phyloP scores from a whole-genome alignment of 1,140 invertebrate genomes.

The Proctacanthus coquilletti region DNA sequence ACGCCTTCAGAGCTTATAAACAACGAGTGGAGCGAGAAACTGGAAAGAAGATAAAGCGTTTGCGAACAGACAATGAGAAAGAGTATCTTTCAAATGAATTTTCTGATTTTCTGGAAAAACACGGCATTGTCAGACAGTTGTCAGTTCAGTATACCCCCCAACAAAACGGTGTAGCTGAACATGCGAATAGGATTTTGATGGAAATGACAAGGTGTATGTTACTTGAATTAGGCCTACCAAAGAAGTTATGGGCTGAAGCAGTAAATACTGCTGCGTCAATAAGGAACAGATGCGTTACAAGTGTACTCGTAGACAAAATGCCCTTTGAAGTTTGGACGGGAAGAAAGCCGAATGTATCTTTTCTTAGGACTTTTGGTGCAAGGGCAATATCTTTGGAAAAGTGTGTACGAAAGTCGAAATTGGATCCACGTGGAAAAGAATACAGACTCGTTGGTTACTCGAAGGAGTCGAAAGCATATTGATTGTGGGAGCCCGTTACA shows the following conservation, averaged over 20 bases:
- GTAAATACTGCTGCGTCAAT: conserved; percentile 1
- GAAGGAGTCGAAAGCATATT: conserved; percentile 4
- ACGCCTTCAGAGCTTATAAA: conserved; percentile 1
- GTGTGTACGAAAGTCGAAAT: not conserved
- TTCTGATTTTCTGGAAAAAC: not conserved
- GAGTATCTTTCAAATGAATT: not conserved
- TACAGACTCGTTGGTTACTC: conserved; percentile 2
- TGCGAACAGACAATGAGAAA: conserved; percentile 2
- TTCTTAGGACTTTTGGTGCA: not conserved
- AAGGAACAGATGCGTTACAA: conserved; percentile 2
- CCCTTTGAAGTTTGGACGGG: not conserved
- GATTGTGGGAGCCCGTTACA: conserved; percentile 1
- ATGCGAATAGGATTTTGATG: conserved; percentile 1
- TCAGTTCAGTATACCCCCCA: not conserved
- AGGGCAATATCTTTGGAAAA: not conserved
- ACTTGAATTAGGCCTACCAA: conserved; percentile 1
- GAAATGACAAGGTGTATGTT: conserved; percentile 4
- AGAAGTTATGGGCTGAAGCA: conserved; percentile 5
- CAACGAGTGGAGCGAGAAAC: not conserved
- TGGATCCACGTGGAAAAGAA: not conserved
- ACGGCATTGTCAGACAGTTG: not conserved
- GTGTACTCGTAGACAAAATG: not conserved
- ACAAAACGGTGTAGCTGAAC: conserved; percentile 1
- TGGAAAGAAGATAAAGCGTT: conserved; percentile 1
- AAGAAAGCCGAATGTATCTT: not conserved